Evolutionary conservation across 1,140 invertebrate genomes (phyloP), one percentile per base, ranked within the genome.

Genomic region (Drosophila obscura): DNA sequence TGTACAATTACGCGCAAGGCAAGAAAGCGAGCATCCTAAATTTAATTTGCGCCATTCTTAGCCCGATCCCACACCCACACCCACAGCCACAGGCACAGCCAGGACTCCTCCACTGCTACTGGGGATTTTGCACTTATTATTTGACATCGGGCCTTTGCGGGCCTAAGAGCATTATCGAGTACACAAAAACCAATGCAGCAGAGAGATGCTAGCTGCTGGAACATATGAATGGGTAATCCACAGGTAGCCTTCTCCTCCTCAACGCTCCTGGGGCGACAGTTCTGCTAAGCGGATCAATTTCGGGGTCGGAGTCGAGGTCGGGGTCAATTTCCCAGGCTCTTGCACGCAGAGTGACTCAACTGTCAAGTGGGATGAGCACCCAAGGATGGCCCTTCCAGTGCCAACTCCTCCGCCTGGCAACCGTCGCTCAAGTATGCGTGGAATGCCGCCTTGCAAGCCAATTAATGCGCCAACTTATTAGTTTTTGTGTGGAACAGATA

Each of bases 381-480:
- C 55, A 41, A 39, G 8, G 5, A 19, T 19, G 1, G 0, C 19
- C 19, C 19, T 19, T 2, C 13, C 43, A 8, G 15, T 8, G 19
- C 49, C 49, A 44, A 13, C 50, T 43, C 28, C 31, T 5, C 13
- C 5, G 13, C 9, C 9, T 11, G 62, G 62, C 44, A 45, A 49
- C 28, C 19, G 60, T 28, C 48, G 22, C 35, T 50, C 26, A 68
- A 65, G 44, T 76, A 82, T 87, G 66, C 71, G 44, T 16, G 45
- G 83, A 82, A 85, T 85, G 68, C 63, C 69, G 68, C 66, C 78
- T 87, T 73, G 64, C 82, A 82, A 85, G 82, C 82, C 82, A 85
- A 85, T 85, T 85, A 85, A 87, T 85, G 78, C 78, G 72, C 67
- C 78, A 85, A 85, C 82, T 87, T 85, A 85, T 85, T 85, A 85